Conservation (phyloP, 2,113 vertebrate genomes). For the Tonatia bakeri region DNA sequence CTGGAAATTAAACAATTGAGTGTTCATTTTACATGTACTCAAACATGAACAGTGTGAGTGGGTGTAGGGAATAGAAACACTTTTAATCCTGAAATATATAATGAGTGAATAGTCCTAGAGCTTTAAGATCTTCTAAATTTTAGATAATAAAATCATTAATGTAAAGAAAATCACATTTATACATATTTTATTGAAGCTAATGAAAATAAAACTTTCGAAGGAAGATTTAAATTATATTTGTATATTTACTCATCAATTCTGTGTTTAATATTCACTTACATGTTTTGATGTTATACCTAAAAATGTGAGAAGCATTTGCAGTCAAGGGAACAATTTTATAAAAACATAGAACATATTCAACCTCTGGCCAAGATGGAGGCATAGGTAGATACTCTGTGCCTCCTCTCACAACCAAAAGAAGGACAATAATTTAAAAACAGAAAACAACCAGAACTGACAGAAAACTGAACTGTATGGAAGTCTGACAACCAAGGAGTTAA, state of each 20-base stretch:
- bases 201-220: slow-evolving; percentile 4
- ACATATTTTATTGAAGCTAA: not conserved
- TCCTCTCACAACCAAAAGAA: too few species aligned
- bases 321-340: not conserved
- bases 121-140: not conserved
- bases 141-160: not conserved
- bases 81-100: not conserved
- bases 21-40: not conserved
- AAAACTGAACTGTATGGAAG: too few species aligned
- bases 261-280: not conserved
- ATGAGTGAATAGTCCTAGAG: not conserved
- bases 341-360: not conserved
- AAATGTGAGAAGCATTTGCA: not conserved
- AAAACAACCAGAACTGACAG: too few species aligned
- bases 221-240: not conserved
- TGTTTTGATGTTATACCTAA: not conserved
- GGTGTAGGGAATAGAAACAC: not conserved
- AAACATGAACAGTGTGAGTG: not conserved
- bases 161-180: not conserved
- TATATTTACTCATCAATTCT: not conserved
- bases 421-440: too few species aligned
- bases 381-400: too few species aligned
- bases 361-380: too few species aligned
- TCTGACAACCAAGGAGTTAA: too few species aligned
- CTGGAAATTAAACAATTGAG: not conserved